phyloP scores from a whole-genome alignment of 2,888 invertebrate species.

The Parascotia fuliginaria region DNA sequence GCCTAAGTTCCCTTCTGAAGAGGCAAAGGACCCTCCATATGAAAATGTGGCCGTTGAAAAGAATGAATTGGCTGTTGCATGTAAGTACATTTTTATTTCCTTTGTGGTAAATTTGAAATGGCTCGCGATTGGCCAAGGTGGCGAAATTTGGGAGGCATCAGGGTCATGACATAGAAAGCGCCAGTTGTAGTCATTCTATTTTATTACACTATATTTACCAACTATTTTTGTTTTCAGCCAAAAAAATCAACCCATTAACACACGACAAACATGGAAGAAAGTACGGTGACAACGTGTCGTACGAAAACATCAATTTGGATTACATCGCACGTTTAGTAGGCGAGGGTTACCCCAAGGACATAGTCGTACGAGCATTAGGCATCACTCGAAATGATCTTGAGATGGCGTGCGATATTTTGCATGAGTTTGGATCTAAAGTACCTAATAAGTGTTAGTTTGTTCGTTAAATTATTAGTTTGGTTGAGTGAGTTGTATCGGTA shows the following conservation, averaged over 20 bases:
- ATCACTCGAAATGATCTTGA: slow-evolving; percentile 97
- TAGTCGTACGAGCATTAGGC: slow-evolving; percentile 95
- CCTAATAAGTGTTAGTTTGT: slow-evolving; percentile 69
- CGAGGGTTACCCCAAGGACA: slow-evolving; percentile 96
- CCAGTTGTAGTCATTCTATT: too few relatives aligned
- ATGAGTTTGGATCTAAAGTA: slow-evolving; percentile 91
- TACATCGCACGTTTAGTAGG: slow-evolving; percentile 95
- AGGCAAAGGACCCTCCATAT: slow-evolving; percentile 73
- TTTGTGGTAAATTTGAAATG: too few relatives aligned
- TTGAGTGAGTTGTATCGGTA: slow-evolving; percentile 11
- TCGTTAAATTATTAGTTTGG: slow-evolving; percentile 6
- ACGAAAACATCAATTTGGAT: slow-evolving; percentile 96
- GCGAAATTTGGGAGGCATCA: too few relatives aligned
- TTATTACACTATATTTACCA: slow-evolving; percentile 9
- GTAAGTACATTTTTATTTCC: slow-evolving; percentile 59
- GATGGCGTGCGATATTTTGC: slow-evolving; percentile 97
- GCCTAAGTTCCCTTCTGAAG: slow-evolving; percentile 84
- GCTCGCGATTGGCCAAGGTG: too few relatives aligned
- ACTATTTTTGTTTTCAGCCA: slow-evolving; percentile 61
- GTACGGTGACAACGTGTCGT: slow-evolving; percentile 86
- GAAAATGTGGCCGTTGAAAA: slow-evolving; percentile 75
- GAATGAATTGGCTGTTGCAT: slow-evolving; percentile 69
- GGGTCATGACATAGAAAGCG: too few relatives aligned
- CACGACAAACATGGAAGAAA: slow-evolving; percentile 81
- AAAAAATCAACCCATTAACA: slow-evolving; percentile 80